Percentiles rank a stretch among this genome's conserved stretches.
phyloP scores from a whole-genome alignment of 37 sponge, comb jelly and placozoan genomes.

The Crambe crambe region DNA sequence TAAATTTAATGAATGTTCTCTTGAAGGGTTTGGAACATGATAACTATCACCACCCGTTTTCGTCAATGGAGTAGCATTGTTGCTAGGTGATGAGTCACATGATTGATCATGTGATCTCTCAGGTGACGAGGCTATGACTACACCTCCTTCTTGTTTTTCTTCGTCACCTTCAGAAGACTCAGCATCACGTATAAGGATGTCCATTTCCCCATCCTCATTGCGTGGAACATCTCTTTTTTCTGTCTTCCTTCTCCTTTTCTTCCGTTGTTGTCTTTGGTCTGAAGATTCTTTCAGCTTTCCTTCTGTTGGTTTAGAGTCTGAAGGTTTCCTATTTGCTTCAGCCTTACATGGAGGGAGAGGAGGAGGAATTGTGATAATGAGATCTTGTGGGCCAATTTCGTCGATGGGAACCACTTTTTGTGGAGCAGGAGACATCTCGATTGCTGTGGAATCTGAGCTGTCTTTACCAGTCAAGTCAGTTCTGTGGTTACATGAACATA shows the following conservation, averaged over 20 bases:
- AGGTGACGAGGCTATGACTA: background rate
- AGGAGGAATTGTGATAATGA: constrained; percentile 2
- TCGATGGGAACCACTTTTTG: background rate
- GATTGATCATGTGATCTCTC: background rate
- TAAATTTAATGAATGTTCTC: too few relatives aligned
- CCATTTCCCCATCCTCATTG: too few relatives aligned
- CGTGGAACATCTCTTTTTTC: background rate
- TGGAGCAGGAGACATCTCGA: background rate
- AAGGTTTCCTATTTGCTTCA: background rate
- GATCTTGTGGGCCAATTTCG: background rate
- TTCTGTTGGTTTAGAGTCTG: background rate
- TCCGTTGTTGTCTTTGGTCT: background rate
- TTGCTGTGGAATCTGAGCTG: background rate
- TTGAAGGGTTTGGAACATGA: too few relatives aligned
- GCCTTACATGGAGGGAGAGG: background rate
- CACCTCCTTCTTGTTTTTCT: background rate
- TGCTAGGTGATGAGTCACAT: background rate
- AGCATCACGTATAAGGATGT: too few relatives aligned
- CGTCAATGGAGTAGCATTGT: too few relatives aligned
- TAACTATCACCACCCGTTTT: too few relatives aligned
- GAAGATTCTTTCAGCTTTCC: background rate
- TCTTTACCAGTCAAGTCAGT: too few relatives aligned
- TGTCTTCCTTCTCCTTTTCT: background rate
- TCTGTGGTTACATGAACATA: too few relatives aligned
- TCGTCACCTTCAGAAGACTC: background rate